phyloP scores from a whole-genome alignment of 2,888 invertebrate species.

The Idaea aversata region DNA sequence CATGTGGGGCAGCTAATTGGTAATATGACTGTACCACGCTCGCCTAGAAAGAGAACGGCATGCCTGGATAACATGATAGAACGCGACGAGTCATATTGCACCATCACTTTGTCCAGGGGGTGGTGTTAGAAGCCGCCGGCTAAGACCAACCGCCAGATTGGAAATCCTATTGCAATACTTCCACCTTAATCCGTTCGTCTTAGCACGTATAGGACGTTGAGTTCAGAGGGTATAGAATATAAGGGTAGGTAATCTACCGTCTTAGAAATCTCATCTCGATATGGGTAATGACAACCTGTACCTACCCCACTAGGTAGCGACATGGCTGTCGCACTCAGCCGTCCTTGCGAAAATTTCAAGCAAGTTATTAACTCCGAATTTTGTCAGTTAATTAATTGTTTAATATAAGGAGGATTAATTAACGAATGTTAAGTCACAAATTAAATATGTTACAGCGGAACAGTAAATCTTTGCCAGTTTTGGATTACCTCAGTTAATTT shows the following conservation, averaged over 20 bases:
- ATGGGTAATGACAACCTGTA: conserved; percentile 14
- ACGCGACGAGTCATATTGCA: no score
- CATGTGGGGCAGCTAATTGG: no score
- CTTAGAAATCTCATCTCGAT: conserved; percentile 12
- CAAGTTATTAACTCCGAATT: neutral
- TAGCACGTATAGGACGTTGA: no score
- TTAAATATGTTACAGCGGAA: neutral
- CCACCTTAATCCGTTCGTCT: no score
- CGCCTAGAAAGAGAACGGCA: no score
- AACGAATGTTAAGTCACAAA: neutral
- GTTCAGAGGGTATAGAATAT: no score
- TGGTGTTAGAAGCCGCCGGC: no score
- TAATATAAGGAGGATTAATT: neutral
- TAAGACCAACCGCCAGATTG: no score
- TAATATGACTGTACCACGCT: no score
- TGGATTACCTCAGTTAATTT: neutral
- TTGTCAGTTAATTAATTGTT: neutral
- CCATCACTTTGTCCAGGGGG: no score
- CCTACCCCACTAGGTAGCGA: neutral
- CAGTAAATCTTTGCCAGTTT: neutral
- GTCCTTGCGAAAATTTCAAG: neutral
- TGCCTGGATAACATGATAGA: no score
- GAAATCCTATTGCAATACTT: no score
- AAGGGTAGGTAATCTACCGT: conserved; percentile 5
- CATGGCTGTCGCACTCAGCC: neutral